These are phyloP conservation scores for Mnemiopsis leidyi DNA, from an alignment of 37 sponge, comb jelly and placozoan genomes.

Conservation along the genomic window DNA sequence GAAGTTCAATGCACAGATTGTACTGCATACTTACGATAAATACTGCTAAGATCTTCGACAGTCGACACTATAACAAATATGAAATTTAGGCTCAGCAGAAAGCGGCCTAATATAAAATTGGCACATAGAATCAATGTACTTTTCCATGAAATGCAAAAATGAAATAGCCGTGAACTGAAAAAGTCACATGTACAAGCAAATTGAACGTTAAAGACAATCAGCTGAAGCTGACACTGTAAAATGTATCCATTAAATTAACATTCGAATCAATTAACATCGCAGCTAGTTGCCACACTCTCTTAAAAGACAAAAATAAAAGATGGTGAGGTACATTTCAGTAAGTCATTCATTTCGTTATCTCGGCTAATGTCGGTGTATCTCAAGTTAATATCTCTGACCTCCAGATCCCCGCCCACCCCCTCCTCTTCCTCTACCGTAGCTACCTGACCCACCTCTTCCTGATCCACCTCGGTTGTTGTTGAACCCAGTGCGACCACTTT, in stretches of 20 bases:
- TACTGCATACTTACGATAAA: background rate
- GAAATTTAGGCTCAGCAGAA: background rate
- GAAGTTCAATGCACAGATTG: background rate
- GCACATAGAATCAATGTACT: background rate
- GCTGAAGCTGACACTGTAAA: too few relatives aligned
- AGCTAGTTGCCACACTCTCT: too few relatives aligned
- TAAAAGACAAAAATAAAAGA: background rate
- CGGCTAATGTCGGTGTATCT: too few relatives aligned
- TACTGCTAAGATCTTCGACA: background rate
- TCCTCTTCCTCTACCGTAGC: background rate
- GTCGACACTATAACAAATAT: background rate
- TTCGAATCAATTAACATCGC: background rate
- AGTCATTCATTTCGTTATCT: background rate
- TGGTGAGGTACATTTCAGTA: background rate
- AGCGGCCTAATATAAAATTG: background rate
- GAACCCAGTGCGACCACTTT: conserved; percentile 10
- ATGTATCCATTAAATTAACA: too few relatives aligned
- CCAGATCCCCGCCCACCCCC: background rate
- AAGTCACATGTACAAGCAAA: too few relatives aligned
- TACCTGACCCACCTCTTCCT: background rate
- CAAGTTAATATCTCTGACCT: background rate
- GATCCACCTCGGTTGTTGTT: background rate
- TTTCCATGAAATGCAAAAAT: background rate
- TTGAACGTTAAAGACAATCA: too few relatives aligned
- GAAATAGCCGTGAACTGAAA: too few relatives aligned